Conservation (phyloP, 1,140 invertebrate species). For the Lepidurus arcticus region DNA sequence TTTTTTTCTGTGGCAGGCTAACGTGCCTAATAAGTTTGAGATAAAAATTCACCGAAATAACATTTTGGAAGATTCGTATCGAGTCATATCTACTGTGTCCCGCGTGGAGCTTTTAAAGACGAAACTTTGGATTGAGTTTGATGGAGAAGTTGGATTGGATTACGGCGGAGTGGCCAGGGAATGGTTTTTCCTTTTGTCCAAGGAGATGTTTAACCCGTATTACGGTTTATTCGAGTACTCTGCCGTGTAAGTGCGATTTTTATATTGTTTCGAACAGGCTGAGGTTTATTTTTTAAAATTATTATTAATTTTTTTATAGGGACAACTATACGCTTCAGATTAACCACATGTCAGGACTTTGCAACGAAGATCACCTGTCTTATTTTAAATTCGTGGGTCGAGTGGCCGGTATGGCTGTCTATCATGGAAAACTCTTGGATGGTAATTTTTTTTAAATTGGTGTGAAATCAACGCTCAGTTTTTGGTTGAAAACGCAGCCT, state of each 20-base stretch:
- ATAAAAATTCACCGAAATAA: conserved; percentile 83
- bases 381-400: conserved; percentile 99
- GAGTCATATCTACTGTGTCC: conserved; percentile 77
- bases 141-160: conserved; percentile 93
- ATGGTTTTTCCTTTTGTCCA: conserved; percentile 97
- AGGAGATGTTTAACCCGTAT: conserved; percentile 99
- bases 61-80: conserved; percentile 93
- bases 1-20: conserved; percentile 60
- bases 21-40: conserved; percentile 96
- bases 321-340: conserved; percentile 99
- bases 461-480: conserved; percentile 16
- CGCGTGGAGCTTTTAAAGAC: conserved; percentile 86
- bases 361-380: conserved; percentile 93
- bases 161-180: conserved; percentile 95
- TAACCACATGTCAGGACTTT: conserved; percentile 92
- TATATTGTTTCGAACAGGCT: neutral
- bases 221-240: conserved; percentile 99
- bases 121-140: conserved; percentile 98
- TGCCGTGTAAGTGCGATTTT: conserved; percentile 67
- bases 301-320: conserved; percentile 46
- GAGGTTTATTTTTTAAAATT: neutral
- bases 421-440: conserved; percentile 94
- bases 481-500: conserved; percentile 57
- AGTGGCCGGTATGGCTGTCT: conserved; percentile 97
- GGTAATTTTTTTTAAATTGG: conserved; percentile 51